Evolutionary conservation across 53 echinoderm and acorn worm species (phyloP), one percentile per base, ranked within the genome.

Genomic region (Antedon mediterranea): DNA sequence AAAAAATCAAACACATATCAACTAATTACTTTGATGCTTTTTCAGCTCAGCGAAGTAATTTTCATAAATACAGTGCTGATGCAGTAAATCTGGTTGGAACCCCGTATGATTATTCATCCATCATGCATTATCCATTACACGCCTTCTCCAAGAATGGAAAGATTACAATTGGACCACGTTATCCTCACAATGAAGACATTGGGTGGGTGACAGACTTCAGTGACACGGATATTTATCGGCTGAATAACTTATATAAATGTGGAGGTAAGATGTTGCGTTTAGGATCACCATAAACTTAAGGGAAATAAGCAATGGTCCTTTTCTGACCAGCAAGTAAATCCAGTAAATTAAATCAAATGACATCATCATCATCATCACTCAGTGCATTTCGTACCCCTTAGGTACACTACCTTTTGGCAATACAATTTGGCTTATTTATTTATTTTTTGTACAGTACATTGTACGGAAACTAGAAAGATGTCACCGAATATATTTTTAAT

Each of bases 101-200:
- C 0, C 83, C 83, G 33, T 94, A 94, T 71, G 94, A 94, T 77
- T 94, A 89, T 72, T 78, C 85, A 31, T 94, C 94, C 1, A 82
- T 94, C 33, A 94, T 94, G 94, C 94, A 94, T 72, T 94, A 94
- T 77, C 94, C 91, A 3, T 72, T 85, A 32, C 79, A 88, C 43
- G 94, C 94, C 29, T 94, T 91, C 84, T 87, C 89, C 43, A 81
- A 85, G 74, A 91, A 87, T 81, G 91, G 91, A 0, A 83, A 83
- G 27, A 83, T 83, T 73, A 94, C 94, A 43, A 89, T 94, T 43
- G 85, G 86, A 42, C 89, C 94, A 18, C 57, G 57, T 23, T 57
- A 57, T 18, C 57, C 57, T 2, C 57, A 57, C 23, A 57, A 57
- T 57, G 57, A 57, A 57, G 57, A 57, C 57, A 57, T 57, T 26